Evolutionary conservation across 2,888 invertebrate species (phyloP), one percentile per base, ranked within the genome.

Genomic region (Eledone cirrhosa): DNA sequence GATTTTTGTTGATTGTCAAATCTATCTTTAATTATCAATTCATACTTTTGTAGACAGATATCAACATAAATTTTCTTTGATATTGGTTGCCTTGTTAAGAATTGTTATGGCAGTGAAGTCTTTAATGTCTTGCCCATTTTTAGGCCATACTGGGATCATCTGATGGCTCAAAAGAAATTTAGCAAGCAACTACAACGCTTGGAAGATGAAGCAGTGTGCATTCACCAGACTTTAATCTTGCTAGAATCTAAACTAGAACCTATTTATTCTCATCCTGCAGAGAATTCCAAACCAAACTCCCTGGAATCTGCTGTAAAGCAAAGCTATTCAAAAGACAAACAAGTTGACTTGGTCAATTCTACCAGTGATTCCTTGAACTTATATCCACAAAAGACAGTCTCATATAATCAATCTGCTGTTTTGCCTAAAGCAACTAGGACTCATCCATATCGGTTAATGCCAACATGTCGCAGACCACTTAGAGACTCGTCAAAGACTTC

Each of bases 151-250:
- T n/a, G n/a, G 31, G 72, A 72, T 7, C 22, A 72, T 72, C 41
- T 72, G 72, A 72, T 72, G 72, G 29, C 72, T 72, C 33, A 72
- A 31, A 72, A 72, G n/a, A 41, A 72, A 41, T 72, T 72, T 72
- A 41, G 72, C 72, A 72, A 31, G n/a, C 72, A 72, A 31, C 31
- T 72, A n/a, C 33, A 72, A 27, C 72, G 41, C 19, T 72, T 72
- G 72, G 72, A 72, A 72, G 72, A 72, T 33, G 41, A 31, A n/a
- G 72, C 72, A 11, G 33, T 31, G 31, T 41, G 41, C 41, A 72
- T 72, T 41, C 72, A 31, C 33, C 27, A 72, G 72, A 72, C 72
- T 72, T 72, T 72, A 72, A 33, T 41, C 11, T 41, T 41, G 41
- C 41, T 72, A 41, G 72, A 72, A 72, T 31, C 72, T 72, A 72